These are phyloP conservation scores for Pheosia tremula DNA, from an alignment of 2,888 invertebrate genomes.

Conservation along the genomic window DNA sequence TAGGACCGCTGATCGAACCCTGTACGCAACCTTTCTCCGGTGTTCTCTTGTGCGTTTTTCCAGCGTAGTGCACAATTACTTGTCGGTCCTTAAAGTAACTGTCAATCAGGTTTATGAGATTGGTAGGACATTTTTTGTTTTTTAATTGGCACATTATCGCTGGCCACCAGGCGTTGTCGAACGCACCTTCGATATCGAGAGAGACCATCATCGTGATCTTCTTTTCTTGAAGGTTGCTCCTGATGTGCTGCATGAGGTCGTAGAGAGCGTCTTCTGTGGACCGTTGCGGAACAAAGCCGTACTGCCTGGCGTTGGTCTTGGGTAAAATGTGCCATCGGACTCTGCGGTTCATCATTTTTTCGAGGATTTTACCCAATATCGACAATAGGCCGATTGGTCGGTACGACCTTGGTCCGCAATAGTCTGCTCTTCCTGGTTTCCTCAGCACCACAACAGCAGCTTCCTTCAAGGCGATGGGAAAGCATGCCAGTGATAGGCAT, in stretches of 20 bases:
- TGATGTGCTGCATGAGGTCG: neutral
- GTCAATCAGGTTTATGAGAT: too few relatives aligned
- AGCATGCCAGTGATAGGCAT: constrained; percentile 8
- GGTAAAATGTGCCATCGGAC: constrained; percentile 10
- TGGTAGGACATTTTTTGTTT: too few relatives aligned
- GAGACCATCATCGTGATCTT: neutral
- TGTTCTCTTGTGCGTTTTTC: too few relatives aligned
- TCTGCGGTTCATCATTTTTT: constrained; percentile 10
- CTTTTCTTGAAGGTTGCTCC: neutral
- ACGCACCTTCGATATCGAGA: neutral
- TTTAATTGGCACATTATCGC: too few relatives aligned
- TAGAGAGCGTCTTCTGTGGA: neutral
- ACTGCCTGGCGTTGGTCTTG: neutral
- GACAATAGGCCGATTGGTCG: constrained; percentile 15
- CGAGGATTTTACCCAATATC: constrained; percentile 10
- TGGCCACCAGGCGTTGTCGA: too few relatives aligned
- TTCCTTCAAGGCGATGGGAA: constrained; percentile 13
- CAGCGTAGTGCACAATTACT: too few relatives aligned
- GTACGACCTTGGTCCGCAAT: constrained; percentile 14
- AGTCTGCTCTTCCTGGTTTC: constrained; percentile 14
- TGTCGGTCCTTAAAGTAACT: too few relatives aligned
- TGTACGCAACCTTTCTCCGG: too few relatives aligned
- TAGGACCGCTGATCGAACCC: too few relatives aligned
- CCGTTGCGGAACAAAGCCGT: too few relatives aligned
- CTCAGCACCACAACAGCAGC: constrained; percentile 13